Conservation (phyloP, 2,113 vertebrate species). For the Neoarius graeffei region DNA sequence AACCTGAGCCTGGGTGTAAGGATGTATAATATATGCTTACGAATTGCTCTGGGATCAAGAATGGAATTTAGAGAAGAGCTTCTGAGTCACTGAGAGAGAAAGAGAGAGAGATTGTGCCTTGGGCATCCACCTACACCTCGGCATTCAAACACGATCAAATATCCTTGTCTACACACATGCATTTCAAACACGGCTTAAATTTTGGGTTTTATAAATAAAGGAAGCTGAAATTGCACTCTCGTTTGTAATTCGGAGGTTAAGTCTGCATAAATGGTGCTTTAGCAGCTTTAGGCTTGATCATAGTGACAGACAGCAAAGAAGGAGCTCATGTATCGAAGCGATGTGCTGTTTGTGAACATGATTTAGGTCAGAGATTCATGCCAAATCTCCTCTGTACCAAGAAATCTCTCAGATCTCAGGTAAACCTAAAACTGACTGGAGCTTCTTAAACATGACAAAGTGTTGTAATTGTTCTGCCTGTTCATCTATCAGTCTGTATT, state of each 20-base stretch:
- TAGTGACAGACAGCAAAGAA: not conserved
- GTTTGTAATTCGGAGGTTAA: slow-evolving; percentile 43
- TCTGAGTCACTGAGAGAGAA: slow-evolving; percentile 19
- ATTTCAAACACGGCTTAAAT: slow-evolving; percentile 42
- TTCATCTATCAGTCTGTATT: slow-evolving; percentile 41
- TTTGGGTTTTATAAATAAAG: slow-evolving; percentile 46
- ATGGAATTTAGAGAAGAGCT: slow-evolving; percentile 40
- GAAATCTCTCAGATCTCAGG: slow-evolving; percentile 25
- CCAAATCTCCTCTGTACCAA: not conserved
- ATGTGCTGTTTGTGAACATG: slow-evolving; percentile 14
- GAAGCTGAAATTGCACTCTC: slow-evolving; percentile 35
- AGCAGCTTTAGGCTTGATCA: slow-evolving; percentile 44
- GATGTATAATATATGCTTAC: slow-evolving; percentile 51
- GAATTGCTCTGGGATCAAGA: slow-evolving; percentile 45
- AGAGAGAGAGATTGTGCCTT: slow-evolving; percentile 38
- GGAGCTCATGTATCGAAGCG: slow-evolving; percentile 5
- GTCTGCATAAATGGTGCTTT: slow-evolving; percentile 46
- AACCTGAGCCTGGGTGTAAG: slow-evolving; percentile 47
- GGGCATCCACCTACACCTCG: slow-evolving; percentile 52
- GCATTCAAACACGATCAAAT: slow-evolving; percentile 56
- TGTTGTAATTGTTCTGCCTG: slow-evolving; percentile 20
- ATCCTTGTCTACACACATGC: slow-evolving; percentile 38
- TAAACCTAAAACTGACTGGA: slow-evolving; percentile 18
- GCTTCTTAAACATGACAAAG: slow-evolving; percentile 25
- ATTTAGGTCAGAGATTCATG: slow-evolving; percentile 34